Evolutionary conservation across 92 coral and sea anemone genomes (phyloP).

Genomic region (Hydrozoanthus gracilis): DNA sequence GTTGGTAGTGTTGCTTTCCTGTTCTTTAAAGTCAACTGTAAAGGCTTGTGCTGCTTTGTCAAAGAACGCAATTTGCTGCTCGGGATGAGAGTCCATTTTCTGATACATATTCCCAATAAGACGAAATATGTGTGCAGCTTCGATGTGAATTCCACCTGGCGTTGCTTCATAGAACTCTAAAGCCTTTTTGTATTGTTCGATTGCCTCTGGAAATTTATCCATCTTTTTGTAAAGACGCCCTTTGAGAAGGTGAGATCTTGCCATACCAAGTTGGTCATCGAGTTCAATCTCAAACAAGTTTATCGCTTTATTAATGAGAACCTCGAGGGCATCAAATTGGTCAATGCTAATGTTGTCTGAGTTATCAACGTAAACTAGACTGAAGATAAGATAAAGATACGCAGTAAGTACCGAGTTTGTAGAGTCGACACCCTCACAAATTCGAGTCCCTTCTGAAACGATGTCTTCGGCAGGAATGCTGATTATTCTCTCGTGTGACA

Average conservation of each 20-base stretch:
- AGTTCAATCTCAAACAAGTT: constrained; percentile 14
- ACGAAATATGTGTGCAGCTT: constrained; percentile 22
- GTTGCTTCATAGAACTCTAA: neutral
- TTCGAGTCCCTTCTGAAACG: constrained; percentile 36
- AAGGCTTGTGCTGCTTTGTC: constrained; percentile 38
- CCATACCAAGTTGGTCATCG: constrained; percentile 33
- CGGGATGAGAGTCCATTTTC: constrained; percentile 14
- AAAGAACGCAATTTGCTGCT: constrained; percentile 5
- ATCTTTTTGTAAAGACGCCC: constrained; percentile 8
- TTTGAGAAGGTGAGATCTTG: constrained; percentile 7
- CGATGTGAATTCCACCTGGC: constrained; percentile 29
- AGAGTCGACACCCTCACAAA: constrained; percentile 26
- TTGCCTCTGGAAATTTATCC: constrained; percentile 7
- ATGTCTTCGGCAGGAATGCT: constrained; percentile 28
- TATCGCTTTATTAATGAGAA: constrained; percentile 12
- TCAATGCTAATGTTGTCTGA: neutral
- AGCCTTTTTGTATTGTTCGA: constrained; percentile 17
- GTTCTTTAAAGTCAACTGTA: neutral
- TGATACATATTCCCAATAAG: constrained; percentile 26
- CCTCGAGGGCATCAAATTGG: constrained; percentile 9
- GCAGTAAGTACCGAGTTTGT: constrained; percentile 13
- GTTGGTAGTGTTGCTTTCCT: neutral
- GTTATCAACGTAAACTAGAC: constrained; percentile 9
- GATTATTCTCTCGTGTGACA: constrained; percentile 25
- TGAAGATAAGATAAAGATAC: constrained; percentile 14